Evolutionary conservation across 2,888 invertebrate species (phyloP).

Genomic region (Hirudinaria manillensis): DNA sequence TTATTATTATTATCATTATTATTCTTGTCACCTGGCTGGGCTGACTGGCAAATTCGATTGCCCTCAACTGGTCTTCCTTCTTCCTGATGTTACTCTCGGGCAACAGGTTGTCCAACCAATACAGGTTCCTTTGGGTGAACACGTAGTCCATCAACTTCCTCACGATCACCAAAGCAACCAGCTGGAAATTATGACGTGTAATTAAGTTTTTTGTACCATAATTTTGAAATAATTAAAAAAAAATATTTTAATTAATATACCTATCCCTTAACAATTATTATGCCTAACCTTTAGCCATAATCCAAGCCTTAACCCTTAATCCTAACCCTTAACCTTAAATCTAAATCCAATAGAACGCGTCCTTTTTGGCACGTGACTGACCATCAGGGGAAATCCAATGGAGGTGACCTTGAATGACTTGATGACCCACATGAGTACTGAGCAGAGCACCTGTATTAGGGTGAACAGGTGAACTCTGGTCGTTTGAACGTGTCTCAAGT

Average conservation of each 20-base stretch:
- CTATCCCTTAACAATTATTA: too few relatives aligned
- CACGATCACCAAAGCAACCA: conserved; percentile 50
- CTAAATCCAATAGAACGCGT: too few relatives aligned
- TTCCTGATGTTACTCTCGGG: conserved; percentile 48
- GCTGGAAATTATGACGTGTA: conserved; percentile 29
- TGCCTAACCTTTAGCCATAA: too few relatives aligned
- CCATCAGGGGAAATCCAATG: conserved; percentile 88
- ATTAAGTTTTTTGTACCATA: neutral
- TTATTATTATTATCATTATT: neutral
- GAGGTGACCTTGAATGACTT: conserved; percentile 85
- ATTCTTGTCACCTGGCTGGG: neutral
- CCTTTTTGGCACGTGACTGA: conserved; percentile 38
- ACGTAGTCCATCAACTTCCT: conserved; percentile 50
- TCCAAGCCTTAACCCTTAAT: too few relatives aligned
- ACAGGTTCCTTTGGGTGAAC: conserved; percentile 50
- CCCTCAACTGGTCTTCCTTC: conserved; percentile 46
- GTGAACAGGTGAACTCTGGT: conserved; percentile 86
- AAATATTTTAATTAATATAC: too few relatives aligned
- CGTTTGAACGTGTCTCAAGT: conserved; percentile 86
- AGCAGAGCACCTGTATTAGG: conserved; percentile 76
- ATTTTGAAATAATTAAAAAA: neutral
- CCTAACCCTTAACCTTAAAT: too few relatives aligned
- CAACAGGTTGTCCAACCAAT: conserved; percentile 53
- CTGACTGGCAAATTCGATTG: conserved; percentile 30
- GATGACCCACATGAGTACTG: conserved; percentile 80